Percentiles rank a stretch among this genome's conserved stretches.
These are phyloP conservation scores for Cetonia aurata DNA, from an alignment of 2,888 invertebrate species.

Conservation along the genomic window DNA sequence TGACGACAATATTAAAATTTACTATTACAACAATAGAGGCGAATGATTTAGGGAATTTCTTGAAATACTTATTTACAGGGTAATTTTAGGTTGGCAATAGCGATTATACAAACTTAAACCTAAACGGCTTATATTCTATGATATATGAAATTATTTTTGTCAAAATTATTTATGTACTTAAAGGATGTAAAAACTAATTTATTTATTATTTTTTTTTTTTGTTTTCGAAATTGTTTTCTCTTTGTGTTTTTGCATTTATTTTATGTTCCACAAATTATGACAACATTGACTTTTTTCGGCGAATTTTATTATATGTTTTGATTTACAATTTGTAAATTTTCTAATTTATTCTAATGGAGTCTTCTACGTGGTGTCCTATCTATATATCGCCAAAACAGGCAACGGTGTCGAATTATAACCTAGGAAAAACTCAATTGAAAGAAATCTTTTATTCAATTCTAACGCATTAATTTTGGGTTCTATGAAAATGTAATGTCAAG, in stretches of 20 bases:
- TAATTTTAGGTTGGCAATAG: slow-evolving; percentile 18
- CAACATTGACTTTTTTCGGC: slow-evolving; percentile 60
- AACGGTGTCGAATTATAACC: slow-evolving; percentile 60
- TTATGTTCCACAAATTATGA: slow-evolving; percentile 57
- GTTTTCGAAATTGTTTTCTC: slow-evolving; percentile 56
- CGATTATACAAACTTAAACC: background rate
- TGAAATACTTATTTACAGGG: slow-evolving; percentile 11
- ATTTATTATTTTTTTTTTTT: slow-evolving; percentile 47
- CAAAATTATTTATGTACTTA: slow-evolving; percentile 58
- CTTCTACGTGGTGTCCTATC: slow-evolving; percentile 31
- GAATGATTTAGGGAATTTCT: background rate
- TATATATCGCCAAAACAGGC: slow-evolving; percentile 38
- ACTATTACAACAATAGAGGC: no score
- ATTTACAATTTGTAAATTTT: slow-evolving; percentile 52
- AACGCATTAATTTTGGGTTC: slow-evolving; percentile 43
- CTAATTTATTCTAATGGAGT: slow-evolving; percentile 32
- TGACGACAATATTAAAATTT: no score
- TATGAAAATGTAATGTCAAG: slow-evolving; percentile 61
- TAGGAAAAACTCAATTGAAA: slow-evolving; percentile 54
- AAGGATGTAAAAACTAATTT: slow-evolving; percentile 55
- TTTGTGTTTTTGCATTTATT: slow-evolving; percentile 55
- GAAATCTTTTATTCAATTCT: slow-evolving; percentile 50
- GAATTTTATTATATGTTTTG: slow-evolving; percentile 59
- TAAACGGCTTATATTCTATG: background rate
- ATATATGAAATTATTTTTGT: slow-evolving; percentile 35